A percentile compares a stretch with the other conserved stretches of the same genome.
phyloP scores from a whole-genome alignment of 2,888 invertebrate species.

The Eupithecia centaureata region DNA sequence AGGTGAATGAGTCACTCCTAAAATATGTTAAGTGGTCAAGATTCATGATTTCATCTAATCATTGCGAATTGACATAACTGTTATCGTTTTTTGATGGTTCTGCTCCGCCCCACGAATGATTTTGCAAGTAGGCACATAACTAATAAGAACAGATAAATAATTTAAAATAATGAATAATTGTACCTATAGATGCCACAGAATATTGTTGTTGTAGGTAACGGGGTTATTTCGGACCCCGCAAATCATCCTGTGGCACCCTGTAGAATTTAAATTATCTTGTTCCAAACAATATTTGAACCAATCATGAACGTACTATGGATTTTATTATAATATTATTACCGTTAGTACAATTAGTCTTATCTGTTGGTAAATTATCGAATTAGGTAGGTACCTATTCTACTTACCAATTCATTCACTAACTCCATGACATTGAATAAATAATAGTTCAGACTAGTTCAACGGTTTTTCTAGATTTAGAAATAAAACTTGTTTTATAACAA shows the following conservation, averaged over 20 bases:
- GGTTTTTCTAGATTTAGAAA: not conserved
- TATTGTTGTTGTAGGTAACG: not conserved
- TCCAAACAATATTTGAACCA: not conserved
- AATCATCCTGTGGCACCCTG: not conserved
- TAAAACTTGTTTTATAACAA: not conserved
- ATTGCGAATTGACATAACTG: constrained; percentile 19
- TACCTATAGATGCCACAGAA: not conserved
- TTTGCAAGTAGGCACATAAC: no score
- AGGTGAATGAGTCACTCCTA: not conserved
- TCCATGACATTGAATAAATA: no score
- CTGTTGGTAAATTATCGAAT: no score
- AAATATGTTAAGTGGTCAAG: constrained; percentile 5
- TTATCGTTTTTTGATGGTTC: constrained; percentile 1
- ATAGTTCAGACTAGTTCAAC: not conserved
- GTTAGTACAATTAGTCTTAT: no score
- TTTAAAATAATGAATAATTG: no score
- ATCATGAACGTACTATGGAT: no score
- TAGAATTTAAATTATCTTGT: not conserved
- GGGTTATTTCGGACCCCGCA: not conserved
- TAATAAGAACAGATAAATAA: no score
- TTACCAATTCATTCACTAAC: not conserved
- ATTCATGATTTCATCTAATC: constrained; percentile 10
- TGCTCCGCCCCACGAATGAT: not conserved
- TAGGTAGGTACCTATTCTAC: no score
- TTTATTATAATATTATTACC: not conserved